phyloP scores from a whole-genome alignment of 2,888 invertebrate genomes.

The Norana najaformis region DNA sequence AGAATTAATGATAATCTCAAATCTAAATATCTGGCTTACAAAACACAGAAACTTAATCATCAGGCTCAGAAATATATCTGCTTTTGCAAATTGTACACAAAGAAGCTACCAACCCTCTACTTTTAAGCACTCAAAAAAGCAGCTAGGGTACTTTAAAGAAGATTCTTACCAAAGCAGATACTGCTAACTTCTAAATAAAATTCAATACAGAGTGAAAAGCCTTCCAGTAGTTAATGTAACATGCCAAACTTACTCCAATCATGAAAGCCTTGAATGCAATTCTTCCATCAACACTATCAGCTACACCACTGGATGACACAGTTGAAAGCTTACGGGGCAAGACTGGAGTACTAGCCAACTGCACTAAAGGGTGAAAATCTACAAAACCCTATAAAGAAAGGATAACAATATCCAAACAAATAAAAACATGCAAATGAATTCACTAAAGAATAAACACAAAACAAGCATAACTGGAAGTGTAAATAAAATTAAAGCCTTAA shows the following conservation, averaged over 20 bases:
- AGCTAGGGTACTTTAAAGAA: too few species aligned
- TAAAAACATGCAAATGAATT: slow-evolving; percentile 8
- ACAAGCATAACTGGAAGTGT: background rate
- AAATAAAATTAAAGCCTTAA: too few species aligned
- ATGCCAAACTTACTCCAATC: slow-evolving; percentile 25
- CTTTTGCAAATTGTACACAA: too few species aligned
- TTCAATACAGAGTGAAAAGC: background rate
- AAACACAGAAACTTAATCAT: too few species aligned
- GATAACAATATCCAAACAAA: background rate
- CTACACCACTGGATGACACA: slow-evolving; percentile 10
- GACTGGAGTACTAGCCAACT: slow-evolving; percentile 10
- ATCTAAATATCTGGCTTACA: too few species aligned
- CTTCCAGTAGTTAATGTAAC: background rate
- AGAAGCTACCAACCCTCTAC: too few species aligned
- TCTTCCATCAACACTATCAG: slow-evolving; percentile 17
- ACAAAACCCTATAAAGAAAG: slow-evolving; percentile 24
- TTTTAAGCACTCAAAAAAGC: too few species aligned
- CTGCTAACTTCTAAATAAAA: too few species aligned
- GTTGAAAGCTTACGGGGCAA: slow-evolving; percentile 25
- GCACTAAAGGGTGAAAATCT: slow-evolving; percentile 6
- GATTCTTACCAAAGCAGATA: too few species aligned
- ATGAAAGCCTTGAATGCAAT: slow-evolving; percentile 21
- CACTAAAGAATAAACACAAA: background rate
- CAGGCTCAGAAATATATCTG: too few species aligned
- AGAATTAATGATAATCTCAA: too few species aligned